A percentile compares a stretch with the other conserved stretches of the same genome.
Evolutionary conservation across 2,113 vertebrate genomes (phyloP).

Genomic region (Amblyopsis rosae): DNA sequence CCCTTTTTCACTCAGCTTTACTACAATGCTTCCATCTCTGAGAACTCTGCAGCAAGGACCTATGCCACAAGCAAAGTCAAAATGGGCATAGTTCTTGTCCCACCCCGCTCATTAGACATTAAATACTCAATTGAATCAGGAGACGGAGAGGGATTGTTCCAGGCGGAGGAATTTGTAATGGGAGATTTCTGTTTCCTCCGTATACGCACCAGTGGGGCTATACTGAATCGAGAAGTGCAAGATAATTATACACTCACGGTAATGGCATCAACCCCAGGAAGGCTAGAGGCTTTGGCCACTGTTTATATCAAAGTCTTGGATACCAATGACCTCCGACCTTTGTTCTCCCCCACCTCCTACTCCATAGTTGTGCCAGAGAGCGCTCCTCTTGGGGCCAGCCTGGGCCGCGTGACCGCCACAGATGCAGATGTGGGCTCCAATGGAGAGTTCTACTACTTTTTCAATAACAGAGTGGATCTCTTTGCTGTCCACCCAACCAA

Average conservation of each 20-base stretch:
- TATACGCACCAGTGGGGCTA: constrained; percentile 89
- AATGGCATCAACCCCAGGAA: constrained; percentile 86
- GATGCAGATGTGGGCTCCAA: constrained; percentile 95
- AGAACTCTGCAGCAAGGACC: constrained; percentile 91
- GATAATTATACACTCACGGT: constrained; percentile 92
- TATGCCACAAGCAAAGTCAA: constrained; percentile 86
- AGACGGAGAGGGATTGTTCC: constrained; percentile 90
- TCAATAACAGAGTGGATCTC: constrained; percentile 86
- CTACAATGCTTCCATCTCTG: constrained; percentile 90
- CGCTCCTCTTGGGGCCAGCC: constrained; percentile 87
- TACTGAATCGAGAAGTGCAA: constrained; percentile 93
- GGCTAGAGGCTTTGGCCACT: constrained; percentile 88
- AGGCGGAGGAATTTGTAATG: constrained; percentile 88
- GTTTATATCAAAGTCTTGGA: constrained; percentile 91
- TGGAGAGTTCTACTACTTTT: constrained; percentile 97
- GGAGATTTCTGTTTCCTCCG: constrained; percentile 97
- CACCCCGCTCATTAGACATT: constrained; percentile 84
- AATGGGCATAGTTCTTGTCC: constrained; percentile 87
- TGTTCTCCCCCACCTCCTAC: constrained; percentile 95
- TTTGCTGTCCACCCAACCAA: constrained; percentile 96
- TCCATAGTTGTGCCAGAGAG: constrained; percentile 90
- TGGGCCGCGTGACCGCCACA: constrained; percentile 92
- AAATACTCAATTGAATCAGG: constrained; percentile 89
- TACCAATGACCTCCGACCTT: constrained; percentile 94
- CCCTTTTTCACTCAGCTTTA: constrained; percentile 88